Percentiles rank a stretch among this genome's conserved stretches.
phyloP scores from a whole-genome alignment of 1,140 invertebrate genomes.

The Liolophura sinensis region DNA sequence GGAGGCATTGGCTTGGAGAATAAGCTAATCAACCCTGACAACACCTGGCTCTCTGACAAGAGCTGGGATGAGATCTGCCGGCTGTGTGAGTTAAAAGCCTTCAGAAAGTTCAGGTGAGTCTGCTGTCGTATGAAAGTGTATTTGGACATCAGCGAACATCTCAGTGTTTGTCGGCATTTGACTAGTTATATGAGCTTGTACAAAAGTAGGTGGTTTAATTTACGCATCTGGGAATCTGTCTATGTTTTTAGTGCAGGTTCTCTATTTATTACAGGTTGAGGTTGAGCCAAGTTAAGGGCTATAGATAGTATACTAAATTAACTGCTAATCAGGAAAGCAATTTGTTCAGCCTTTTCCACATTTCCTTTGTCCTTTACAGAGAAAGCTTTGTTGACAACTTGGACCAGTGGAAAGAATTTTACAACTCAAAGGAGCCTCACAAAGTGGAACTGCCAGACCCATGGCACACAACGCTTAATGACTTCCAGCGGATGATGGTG shows the following conservation, averaged over 20 bases:
- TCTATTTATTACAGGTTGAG: too few relatives aligned
- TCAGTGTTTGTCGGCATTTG: too few relatives aligned
- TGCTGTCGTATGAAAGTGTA: neutral
- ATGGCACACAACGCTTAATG: constrained; percentile 52
- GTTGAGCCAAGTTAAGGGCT: too few relatives aligned
- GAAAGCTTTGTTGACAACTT: constrained; percentile 50
- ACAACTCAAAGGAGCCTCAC: constrained; percentile 57
- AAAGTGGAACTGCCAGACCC: constrained; percentile 51
- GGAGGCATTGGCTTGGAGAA: constrained; percentile 59
- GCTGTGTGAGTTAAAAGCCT: constrained; percentile 45
- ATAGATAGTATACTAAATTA: too few relatives aligned
- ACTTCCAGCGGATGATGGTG: constrained; percentile 59
- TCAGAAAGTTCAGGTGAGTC: constrained; percentile 53
- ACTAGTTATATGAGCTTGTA: too few relatives aligned
- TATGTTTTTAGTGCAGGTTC: too few relatives aligned
- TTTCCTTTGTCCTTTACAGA: constrained; percentile 27
- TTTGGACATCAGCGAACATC: too few relatives aligned
- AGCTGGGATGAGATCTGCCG: constrained; percentile 60
- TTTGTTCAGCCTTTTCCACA: neutral
- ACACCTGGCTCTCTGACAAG: constrained; percentile 56
- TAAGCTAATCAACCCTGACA: constrained; percentile 56
- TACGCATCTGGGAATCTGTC: too few relatives aligned
- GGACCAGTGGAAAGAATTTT: constrained; percentile 51
- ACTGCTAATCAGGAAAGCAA: neutral
- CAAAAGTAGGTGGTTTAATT: too few relatives aligned